Base-by-base conservation (phyloP, 2,797 vertebrate species). In the Ceryle rudis region DNA sequence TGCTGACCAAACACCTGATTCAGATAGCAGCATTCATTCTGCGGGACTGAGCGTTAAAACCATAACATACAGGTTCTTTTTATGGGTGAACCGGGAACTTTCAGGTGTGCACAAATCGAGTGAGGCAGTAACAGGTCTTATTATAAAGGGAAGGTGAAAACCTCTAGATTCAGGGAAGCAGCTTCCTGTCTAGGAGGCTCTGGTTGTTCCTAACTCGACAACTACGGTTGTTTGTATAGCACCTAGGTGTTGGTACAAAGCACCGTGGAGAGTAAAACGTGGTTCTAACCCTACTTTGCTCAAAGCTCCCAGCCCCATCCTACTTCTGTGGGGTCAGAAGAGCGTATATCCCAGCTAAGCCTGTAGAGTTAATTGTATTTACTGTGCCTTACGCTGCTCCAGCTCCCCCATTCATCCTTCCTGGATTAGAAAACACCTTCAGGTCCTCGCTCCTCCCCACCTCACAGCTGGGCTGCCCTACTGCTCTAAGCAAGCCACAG, bases 1-100 rank as follows among this genome's bases (percentile, higher is more conserved):
- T 97, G 95, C 93, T 95, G 72, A 95, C 95, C 97, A 97, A 98
- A 97, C 97, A 98, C 96, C 94, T 97, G 97, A 90, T 95, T 97
- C 87, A 95, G 93, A 95, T 95, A 96, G 90, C 78, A 94, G 86
- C 94, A 97, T 95, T 97, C 96, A 97, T 95, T 95, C 79, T 61
- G 71, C 0, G 3, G 90, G 72, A 79, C 42, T 3, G 9, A 90
- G 64, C 66, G 74, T n/a, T 89, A 80, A 80, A 93, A 89, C 72
- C 1, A 0, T 47, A 78, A 81, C 86, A 97, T 78, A 95, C 91
- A 94, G 87, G 64, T 92, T 95, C 93, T 90, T 91, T 97, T 95
- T 94, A 96, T 61, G 86, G 60, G 41, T 66, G 41, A 95, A 77
- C 86, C 88, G 70, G 86, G 94, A 97, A 62, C 77, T 75, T 96